phyloP scores from a whole-genome alignment of 2,888 invertebrate species.

The Lasius fuliginosus region DNA sequence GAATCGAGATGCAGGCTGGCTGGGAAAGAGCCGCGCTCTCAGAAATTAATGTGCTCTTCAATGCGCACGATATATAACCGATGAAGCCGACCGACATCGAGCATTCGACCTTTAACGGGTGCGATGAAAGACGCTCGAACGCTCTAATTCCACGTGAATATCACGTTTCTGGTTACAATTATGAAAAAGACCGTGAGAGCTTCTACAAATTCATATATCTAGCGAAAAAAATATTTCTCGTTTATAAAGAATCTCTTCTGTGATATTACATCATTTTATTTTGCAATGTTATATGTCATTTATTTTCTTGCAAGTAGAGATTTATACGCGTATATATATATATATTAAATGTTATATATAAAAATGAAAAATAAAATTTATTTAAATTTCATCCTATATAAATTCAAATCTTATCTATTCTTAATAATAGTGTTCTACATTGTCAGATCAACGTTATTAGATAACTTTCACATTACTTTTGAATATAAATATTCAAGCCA shows the following conservation, averaged over 20 bases:
- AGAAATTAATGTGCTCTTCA: conserved; percentile 73
- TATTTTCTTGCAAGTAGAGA: background rate
- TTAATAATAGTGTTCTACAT: background rate
- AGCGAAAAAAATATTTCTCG: background rate
- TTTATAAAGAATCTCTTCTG: background rate
- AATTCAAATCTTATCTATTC: background rate
- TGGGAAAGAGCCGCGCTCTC: conserved; percentile 73
- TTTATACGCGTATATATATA: background rate
- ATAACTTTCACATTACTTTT: background rate
- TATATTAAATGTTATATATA: background rate
- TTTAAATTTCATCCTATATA: background rate
- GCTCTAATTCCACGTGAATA: conserved; percentile 63
- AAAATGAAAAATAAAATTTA: background rate
- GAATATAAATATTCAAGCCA: background rate
- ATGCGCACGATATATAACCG: conserved; percentile 47
- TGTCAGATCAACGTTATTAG: background rate
- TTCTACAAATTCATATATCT: background rate
- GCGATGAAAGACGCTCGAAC: conserved; percentile 58
- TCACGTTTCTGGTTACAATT: conserved; percentile 15
- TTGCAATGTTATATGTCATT: background rate
- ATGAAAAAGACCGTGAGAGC: conserved; percentile 7
- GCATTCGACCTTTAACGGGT: conserved; percentile 64
- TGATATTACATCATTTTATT: background rate
- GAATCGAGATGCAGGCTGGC: conserved; percentile 38
- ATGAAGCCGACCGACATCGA: conserved; percentile 55